Conservation (phyloP, 2,113 vertebrate species). For the Lepidiolamprologus cunningtoni region DNA sequence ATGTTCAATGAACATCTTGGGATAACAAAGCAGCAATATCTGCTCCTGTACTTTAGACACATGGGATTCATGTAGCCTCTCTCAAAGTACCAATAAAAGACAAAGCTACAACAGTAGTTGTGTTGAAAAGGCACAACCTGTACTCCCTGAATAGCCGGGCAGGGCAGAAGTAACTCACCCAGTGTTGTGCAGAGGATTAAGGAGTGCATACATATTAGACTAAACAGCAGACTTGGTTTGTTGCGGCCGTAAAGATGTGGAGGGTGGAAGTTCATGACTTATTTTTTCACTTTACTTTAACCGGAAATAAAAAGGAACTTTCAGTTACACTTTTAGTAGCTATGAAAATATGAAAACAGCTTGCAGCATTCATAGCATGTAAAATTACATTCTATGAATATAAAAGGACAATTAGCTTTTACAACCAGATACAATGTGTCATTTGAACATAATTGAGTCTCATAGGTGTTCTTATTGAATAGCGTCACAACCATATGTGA, state of each 20-base stretch:
- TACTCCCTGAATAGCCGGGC: not conserved
- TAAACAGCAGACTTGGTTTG: not conserved
- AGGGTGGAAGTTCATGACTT: not conserved
- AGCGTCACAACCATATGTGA: not conserved
- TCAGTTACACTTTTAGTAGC: fast-evolving
- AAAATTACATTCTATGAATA: not conserved
- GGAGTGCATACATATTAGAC: not conserved
- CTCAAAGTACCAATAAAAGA: not conserved
- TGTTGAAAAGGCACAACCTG: not conserved
- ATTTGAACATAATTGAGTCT: not conserved
- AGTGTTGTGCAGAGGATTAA: not conserved
- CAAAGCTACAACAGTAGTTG: not conserved
- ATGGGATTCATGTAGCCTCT: not conserved
- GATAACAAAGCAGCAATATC: not conserved
- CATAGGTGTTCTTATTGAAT: not conserved
- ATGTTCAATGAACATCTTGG: not conserved
- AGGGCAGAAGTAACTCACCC: not conserved
- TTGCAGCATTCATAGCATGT: not conserved
- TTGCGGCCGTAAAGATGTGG: not conserved
- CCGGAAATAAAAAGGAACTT: not conserved
- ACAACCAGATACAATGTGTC: not conserved
- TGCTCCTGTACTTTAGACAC: not conserved
- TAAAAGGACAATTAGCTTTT: not conserved
- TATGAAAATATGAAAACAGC: not conserved
- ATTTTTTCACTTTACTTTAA: not conserved